These are phyloP conservation scores for Pelecanoides urinatrix DNA, from an alignment of 2,113 vertebrate species.

Conservation along the genomic window DNA sequence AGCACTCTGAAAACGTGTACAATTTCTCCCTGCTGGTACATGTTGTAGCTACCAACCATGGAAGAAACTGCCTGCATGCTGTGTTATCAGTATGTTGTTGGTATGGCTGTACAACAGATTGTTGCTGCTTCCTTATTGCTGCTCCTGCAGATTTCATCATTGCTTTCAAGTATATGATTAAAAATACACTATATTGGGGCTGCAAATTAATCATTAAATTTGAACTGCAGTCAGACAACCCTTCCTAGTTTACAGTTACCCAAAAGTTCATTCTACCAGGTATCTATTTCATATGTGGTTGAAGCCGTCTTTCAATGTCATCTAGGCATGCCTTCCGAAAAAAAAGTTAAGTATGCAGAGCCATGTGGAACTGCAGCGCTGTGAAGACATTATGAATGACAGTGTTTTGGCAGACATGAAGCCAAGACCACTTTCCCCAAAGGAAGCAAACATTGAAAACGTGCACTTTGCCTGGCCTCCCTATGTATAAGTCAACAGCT, in stretches of 20 bases:
- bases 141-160: background rate
- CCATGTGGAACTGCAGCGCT: background rate
- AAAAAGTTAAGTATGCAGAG: background rate
- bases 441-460: slow-evolving; percentile 7
- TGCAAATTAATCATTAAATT: slow-evolving; percentile 18
- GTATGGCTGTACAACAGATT: background rate
- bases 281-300: background rate
- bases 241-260: background rate
- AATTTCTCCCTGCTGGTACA: background rate
- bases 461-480: background rate
- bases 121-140: slow-evolving; percentile 29
- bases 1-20: background rate
- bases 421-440: background rate
- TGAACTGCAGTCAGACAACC: background rate
- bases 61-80: background rate
- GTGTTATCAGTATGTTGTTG: background rate
- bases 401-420: background rate
- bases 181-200: background rate
- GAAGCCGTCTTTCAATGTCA: background rate
- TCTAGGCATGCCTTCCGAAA: background rate
- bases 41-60: background rate
- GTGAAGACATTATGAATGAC: background rate
- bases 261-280: background rate
- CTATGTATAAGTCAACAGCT: background rate
- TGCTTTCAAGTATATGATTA: background rate